Base-by-base conservation (phyloP, 2,888 invertebrate genomes). In the Andrena camellia region DNA sequence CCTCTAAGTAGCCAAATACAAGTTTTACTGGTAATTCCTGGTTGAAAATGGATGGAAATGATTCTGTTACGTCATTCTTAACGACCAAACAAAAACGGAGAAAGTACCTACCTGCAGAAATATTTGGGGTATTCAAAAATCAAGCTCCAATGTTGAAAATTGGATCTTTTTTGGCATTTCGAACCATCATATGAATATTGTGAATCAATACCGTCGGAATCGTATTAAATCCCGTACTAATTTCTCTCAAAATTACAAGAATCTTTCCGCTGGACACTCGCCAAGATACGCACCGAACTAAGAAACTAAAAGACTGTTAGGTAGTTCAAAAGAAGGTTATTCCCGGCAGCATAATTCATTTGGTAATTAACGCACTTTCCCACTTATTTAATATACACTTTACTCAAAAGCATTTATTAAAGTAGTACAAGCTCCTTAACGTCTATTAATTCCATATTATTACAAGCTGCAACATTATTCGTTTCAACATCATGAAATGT, bases 261-360 rank as follows among this genome's bases (percentile, higher is more conserved):
- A 57, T 60, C 69, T 33, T 42, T 59, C 17, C 59, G 50, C 73
- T 86, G 86, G 83, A 85, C 79, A 71, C 29, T 50, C 71, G 83
- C 83, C 85, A 86, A 79, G 67, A 60, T 67, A 79, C 67, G 72
- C 59, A 62, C 48, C 48, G 35, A 52, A 23, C 72, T 31, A 63
- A 59, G 80, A 83, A 70, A 70, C 73, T 42, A 66, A 66, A 50
- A 57, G 68, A 69, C 75, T 57, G 26, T 57, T 17, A 33, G 57
- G 64, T 67, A 74, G 67, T 74, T 78, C 74, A 68, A 59, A 72
- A 83, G 57, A 66, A 57, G 35, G 72, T 75, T 84, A 79, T 77
- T 79, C 50, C 63, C 63, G 42, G 42, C 60, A 42, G 62, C 57
- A 26, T 71, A 83, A 83, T 72, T 66, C 67, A 69, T 23, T 60